A percentile compares a stretch with the other conserved stretches of the same genome.
These are phyloP conservation scores for Paramisgurnus dabryanus DNA, from an alignment of 2,113 vertebrate species.

Conservation along the genomic window DNA sequence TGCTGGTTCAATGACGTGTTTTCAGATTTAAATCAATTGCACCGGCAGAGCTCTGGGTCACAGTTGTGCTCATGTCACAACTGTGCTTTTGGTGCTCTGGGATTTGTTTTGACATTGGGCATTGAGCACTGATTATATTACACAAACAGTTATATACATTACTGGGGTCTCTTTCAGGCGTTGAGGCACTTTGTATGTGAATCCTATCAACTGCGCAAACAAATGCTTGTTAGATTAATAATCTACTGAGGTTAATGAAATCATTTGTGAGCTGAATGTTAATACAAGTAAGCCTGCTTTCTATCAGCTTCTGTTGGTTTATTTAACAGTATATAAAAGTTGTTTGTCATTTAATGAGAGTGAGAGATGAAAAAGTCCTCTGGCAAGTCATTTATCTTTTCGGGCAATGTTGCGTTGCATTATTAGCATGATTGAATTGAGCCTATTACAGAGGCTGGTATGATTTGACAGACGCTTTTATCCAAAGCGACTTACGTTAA, in stretches of 20 bases:
- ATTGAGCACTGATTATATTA: too few relatives aligned
- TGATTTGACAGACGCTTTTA: background rate
- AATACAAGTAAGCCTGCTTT: conserved; percentile 2
- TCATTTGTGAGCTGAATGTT: background rate
- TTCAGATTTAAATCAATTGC: conserved; percentile 48
- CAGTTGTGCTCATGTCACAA: conserved; percentile 10
- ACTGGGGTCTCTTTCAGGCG: conserved; percentile 2
- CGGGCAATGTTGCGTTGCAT: background rate
- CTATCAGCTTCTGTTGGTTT: conserved; percentile 15
- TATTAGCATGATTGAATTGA: background rate
- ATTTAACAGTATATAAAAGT: background rate
- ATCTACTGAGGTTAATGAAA: background rate
- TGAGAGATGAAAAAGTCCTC: conserved; percentile 7
- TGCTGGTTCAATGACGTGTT: conserved; percentile 29
- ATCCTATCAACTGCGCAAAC: background rate
- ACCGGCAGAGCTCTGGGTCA: background rate
- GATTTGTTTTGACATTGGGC: background rate
- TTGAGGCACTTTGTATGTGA: background rate
- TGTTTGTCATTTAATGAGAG: conserved; percentile 19
- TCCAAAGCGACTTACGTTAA: too few relatives aligned
- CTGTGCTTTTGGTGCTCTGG: background rate
- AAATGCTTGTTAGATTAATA: background rate
- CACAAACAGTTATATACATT: conserved; percentile 8
- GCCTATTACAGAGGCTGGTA: background rate
- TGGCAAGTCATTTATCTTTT: background rate